A percentile compares a stretch with the other conserved stretches of the same genome.
These are phyloP conservation scores for Trissonchulus latispiculum DNA, from an alignment of 2,888 invertebrate genomes.

Conservation along the genomic window DNA sequence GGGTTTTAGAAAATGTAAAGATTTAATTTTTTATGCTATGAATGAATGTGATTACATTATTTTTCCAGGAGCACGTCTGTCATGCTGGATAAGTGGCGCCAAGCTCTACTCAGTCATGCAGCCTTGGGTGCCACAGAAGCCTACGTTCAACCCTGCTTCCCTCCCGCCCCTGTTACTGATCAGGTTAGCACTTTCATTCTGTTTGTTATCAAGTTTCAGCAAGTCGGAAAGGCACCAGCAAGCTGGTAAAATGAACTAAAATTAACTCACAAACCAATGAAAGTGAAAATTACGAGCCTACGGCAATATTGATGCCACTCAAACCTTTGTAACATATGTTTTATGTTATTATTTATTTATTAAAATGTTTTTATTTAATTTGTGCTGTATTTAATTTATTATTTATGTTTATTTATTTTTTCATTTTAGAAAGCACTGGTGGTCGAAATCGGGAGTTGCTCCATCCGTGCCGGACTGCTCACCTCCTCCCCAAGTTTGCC, in stretches of 20 bases:
- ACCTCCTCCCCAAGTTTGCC: constrained; percentile 49
- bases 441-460: constrained; percentile 53
- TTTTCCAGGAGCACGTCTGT: background rate
- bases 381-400: background rate
- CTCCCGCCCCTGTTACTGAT: background rate
- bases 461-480: constrained; percentile 52
- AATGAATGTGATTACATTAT: no score
- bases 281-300: no score
- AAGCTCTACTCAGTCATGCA: background rate
- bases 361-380: background rate
- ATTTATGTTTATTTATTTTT: constrained; percentile 26
- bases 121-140: background rate
- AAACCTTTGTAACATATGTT: no score
- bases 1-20: no score
- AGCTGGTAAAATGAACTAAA: no score
- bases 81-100: background rate
- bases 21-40: no score
- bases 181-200: background rate
- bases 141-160: background rate
- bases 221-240: no score
- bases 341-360: background rate
- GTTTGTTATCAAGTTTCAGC: no score
- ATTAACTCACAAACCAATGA: no score
- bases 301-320: no score
- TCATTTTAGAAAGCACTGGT: constrained; percentile 49